Evolutionary conservation across 1,140 invertebrate species (phyloP).

Genomic region (Procambarus virginalis): DNA sequence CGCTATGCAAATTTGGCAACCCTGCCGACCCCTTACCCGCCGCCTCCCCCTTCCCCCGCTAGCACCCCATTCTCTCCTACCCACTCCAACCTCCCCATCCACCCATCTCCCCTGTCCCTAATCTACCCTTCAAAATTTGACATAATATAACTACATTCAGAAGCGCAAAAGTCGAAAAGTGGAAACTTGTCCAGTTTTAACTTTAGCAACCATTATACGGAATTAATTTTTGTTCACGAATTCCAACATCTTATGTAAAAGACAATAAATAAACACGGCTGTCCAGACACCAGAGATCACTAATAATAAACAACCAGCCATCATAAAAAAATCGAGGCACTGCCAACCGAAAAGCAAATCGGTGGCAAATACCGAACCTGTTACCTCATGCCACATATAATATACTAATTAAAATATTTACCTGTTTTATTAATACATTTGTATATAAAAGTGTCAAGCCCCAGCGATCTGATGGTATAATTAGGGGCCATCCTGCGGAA

Average conservation of each 20-base stretch:
- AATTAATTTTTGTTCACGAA: too few relatives aligned
- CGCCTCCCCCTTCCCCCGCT: background rate
- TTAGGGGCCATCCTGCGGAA: slow-evolving; percentile 12
- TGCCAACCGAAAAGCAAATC: background rate
- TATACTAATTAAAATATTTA: slow-evolving; percentile 16
- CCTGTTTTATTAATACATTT: slow-evolving; percentile 27
- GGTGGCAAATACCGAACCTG: background rate
- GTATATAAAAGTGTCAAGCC: slow-evolving; percentile 33
- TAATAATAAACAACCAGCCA: background rate
- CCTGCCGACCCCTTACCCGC: too few relatives aligned
- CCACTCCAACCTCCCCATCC: background rate
- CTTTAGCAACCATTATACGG: too few relatives aligned
- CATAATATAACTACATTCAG: background rate
- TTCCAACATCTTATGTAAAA: background rate
- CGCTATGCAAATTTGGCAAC: background rate
- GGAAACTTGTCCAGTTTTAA: background rate
- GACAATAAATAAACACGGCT: background rate
- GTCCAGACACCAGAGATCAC: background rate
- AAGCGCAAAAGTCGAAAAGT: background rate
- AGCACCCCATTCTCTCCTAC: background rate
- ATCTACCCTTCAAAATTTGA: background rate
- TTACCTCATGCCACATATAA: slow-evolving; percentile 12
- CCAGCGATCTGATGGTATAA: slow-evolving; percentile 33
- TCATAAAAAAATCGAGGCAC: background rate
- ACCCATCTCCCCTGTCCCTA: too few relatives aligned